These are phyloP conservation scores for Lanistes nyassanus DNA, from an alignment of 1,140 invertebrate genomes.

Conservation along the genomic window DNA sequence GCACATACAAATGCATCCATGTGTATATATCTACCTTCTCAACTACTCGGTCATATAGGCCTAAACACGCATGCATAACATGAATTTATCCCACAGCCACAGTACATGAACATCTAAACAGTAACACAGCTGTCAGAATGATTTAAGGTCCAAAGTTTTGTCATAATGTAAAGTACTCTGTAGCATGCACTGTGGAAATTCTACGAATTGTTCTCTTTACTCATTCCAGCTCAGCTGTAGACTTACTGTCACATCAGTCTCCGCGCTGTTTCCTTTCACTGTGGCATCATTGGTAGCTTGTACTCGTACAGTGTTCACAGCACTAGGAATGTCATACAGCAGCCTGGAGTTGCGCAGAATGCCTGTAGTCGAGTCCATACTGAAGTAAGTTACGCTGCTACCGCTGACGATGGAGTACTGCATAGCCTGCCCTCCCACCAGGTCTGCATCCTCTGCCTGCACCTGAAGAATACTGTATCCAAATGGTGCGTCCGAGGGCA, in stretches of 20 bases:
- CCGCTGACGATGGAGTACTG: constrained; percentile 15
- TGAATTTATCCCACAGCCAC: no score
- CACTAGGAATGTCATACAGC: constrained; percentile 24
- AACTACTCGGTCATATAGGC: no score
- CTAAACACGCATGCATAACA: no score
- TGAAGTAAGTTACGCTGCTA: constrained; percentile 28
- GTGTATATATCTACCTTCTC: no score
- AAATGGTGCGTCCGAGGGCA: constrained; percentile 41
- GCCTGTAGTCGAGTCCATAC: constrained; percentile 31
- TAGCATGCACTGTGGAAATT: no score
- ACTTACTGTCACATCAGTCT: background rate
- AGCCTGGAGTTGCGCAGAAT: constrained; percentile 37
- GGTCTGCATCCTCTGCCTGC: constrained; percentile 39
- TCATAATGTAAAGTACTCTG: background rate
- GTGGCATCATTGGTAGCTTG: constrained; percentile 31
- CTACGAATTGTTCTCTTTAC: constrained; percentile 18
- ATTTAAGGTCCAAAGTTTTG: background rate
- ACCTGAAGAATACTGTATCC: constrained; percentile 48
- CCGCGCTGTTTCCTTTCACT: background rate
- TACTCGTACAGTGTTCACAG: constrained; percentile 14
- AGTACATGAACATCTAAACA: no score
- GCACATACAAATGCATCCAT: no score
- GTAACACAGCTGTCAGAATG: no score
- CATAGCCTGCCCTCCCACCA: constrained; percentile 9
- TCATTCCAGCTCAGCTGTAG: background rate